Conservation (phyloP, 2,113 vertebrate species). For the Osmerus eperlanus region DNA sequence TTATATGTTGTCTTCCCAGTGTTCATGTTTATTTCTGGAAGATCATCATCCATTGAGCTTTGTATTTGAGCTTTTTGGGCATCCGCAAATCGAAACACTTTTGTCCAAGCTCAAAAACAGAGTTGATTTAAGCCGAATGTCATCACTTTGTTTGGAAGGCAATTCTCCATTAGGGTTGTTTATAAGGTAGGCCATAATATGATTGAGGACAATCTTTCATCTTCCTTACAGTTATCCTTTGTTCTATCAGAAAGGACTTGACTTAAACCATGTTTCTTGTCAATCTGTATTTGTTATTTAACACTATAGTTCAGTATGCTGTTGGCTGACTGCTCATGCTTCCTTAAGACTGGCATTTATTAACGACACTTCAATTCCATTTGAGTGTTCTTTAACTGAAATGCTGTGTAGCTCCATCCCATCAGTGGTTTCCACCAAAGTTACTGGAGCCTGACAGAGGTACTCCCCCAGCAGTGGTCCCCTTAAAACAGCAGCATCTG, state of each 20-base stretch:
- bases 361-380: neutral
- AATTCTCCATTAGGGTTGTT: slow-evolving; percentile 22
- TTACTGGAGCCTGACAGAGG: no score
- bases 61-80: slow-evolving; percentile 20
- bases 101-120: slow-evolving; percentile 24
- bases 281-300: slow-evolving; percentile 51
- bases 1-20: slow-evolving; percentile 15
- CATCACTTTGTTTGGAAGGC: slow-evolving; percentile 22
- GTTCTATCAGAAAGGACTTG: slow-evolving; percentile 43
- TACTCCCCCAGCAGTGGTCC: slow-evolving; percentile 8
- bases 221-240: slow-evolving; percentile 39
- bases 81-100: slow-evolving; percentile 26
- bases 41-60: slow-evolving; percentile 9
- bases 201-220: slow-evolving; percentile 39
- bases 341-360: slow-evolving; percentile 44
- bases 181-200: slow-evolving; percentile 23
- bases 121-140: slow-evolving; percentile 14
- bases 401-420: no score
- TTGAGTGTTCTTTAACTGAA: no score
- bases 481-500: slow-evolving; percentile 33
- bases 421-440: no score
- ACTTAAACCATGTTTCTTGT: slow-evolving; percentile 46
- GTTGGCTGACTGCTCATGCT: slow-evolving; percentile 27
- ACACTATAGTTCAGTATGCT: slow-evolving; percentile 35
- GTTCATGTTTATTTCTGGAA: slow-evolving; percentile 6